These are phyloP conservation scores for Cathartes aura DNA, from an alignment of 2,113 vertebrate species.

Conservation along the genomic window DNA sequence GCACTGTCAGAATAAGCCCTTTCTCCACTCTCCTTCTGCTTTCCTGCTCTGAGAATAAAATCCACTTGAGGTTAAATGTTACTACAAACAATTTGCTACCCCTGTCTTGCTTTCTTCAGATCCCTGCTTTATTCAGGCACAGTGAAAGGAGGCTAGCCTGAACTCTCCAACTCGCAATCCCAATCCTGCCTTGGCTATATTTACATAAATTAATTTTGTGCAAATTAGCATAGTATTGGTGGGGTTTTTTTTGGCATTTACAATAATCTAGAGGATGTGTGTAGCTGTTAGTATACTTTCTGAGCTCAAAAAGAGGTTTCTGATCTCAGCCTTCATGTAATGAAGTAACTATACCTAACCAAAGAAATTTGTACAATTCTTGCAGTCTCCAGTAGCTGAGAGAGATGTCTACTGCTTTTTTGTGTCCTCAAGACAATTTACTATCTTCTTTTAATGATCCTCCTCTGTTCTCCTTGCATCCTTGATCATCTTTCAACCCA, in stretches of 20 bases:
- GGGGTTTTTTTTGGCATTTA: neutral
- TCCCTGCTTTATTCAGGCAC: neutral
- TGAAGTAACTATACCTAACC: neutral
- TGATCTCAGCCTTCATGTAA: neutral
- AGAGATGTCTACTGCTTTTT: neutral
- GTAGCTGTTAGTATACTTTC: neutral
- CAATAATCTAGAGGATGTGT: neutral
- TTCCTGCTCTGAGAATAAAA: neutral
- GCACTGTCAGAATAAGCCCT: neutral
- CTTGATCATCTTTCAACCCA: neutral
- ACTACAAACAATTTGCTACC: neutral
- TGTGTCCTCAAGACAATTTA: neutral
- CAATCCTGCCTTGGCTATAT: neutral
- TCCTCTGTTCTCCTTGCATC: neutral
- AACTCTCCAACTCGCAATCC: neutral
- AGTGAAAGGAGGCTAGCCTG: neutral
- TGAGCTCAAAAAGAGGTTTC: neutral
- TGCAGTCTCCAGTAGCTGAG: neutral
- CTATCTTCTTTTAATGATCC: neutral
- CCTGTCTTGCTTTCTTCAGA: neutral
- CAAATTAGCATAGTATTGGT: neutral
- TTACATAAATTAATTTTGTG: neutral
- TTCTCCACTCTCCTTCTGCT: neutral
- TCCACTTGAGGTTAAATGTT: neutral
- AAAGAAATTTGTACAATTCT: neutral